Evolutionary conservation across 2,888 invertebrate genomes (phyloP).

Genomic region (Athalia circularis): DNA sequence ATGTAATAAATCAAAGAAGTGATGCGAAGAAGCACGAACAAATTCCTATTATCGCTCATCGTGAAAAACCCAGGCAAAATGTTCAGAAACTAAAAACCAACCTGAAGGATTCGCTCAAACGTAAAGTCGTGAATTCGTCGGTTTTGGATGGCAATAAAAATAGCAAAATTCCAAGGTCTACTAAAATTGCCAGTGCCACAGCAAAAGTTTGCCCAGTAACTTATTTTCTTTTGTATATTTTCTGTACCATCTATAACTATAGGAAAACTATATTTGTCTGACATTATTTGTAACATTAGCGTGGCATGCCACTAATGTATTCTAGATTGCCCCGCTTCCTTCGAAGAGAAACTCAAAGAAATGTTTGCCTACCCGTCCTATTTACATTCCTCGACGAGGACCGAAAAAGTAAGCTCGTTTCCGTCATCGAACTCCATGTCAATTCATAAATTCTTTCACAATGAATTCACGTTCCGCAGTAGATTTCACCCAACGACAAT

Average conservation of each 20-base stretch:
- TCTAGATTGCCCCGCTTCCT: conserved; percentile 4
- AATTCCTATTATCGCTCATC: neutral
- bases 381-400: conserved; percentile 9
- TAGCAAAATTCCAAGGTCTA: conserved; percentile 52
- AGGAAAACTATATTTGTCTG: neutral
- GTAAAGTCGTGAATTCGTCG: conserved; percentile 37
- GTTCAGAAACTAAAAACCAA: neutral
- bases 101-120: neutral
- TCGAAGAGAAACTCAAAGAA: conserved; percentile 13
- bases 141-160: conserved; percentile 29
- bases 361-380: conserved; percentile 2
- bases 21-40: neutral
- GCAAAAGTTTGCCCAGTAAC: neutral
- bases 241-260: neutral
- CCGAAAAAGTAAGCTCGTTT: conserved; percentile 16
- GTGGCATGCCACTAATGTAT: neutral
- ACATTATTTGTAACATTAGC: too few species aligned
- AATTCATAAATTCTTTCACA: too few species aligned
- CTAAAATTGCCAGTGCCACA: neutral
- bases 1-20: neutral
- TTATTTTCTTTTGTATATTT: neutral
- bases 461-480: too few species aligned
- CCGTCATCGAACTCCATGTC: too few species aligned
- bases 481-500: too few species aligned
- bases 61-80: neutral